A percentile compares a stretch with the other conserved stretches of the same genome.
Evolutionary conservation across 30 jellyfish, hydroid and myxozoan species (phyloP).

Genomic region (Morbakka virulenta): DNA sequence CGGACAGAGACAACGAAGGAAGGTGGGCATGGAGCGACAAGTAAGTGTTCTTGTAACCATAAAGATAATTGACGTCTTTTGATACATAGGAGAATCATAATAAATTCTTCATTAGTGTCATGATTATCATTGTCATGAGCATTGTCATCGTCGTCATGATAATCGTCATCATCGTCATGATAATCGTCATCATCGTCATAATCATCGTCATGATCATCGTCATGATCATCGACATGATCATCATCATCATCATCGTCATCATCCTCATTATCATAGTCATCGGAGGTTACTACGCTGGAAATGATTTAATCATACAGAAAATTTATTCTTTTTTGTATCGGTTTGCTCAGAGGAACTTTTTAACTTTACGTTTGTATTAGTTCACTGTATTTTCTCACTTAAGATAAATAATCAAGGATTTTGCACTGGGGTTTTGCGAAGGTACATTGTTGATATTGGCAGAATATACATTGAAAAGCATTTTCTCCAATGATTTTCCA

Average conservation of each 20-base stretch:
- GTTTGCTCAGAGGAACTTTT: too few species aligned
- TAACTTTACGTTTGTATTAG: too few species aligned
- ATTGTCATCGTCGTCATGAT: not conserved
- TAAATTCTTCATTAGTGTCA: not conserved
- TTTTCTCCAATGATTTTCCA: too few species aligned
- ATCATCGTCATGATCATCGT: not conserved
- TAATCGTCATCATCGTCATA: not conserved
- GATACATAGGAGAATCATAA: not conserved
- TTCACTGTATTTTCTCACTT: too few species aligned
- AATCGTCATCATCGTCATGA: not conserved
- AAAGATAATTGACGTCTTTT: not conserved
- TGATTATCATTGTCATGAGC: not conserved
- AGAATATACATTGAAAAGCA: too few species aligned
- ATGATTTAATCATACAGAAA: too few species aligned
- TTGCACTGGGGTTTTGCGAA: too few species aligned
- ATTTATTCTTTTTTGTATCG: too few species aligned
- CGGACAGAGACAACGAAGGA: slow-evolving; percentile 90
- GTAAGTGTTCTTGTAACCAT: slow-evolving; percentile 21
- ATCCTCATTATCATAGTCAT: not conserved
- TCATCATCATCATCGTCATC: not conserved
- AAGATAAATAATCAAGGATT: too few species aligned
- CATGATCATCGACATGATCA: not conserved
- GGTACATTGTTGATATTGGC: too few species aligned
- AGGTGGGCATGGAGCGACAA: slow-evolving; percentile 99
- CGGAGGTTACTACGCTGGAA: too few species aligned